Evolutionary conservation across 2,113 vertebrate species (phyloP).

Genomic region (Barnardius zonarius): DNA sequence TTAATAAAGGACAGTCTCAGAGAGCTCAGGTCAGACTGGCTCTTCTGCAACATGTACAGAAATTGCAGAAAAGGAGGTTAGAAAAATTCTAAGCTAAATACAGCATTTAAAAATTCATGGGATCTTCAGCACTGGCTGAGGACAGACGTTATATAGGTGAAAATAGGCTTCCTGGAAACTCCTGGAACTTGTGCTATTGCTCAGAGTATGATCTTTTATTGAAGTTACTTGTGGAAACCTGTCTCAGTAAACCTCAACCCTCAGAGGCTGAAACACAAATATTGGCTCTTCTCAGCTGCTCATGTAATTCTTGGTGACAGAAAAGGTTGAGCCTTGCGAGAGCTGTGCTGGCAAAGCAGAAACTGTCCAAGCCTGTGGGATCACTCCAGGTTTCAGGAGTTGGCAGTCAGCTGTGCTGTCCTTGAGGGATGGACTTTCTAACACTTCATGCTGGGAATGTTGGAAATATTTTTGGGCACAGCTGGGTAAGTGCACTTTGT

Average conservation of each 20-base stretch:
- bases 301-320: background rate
- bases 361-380: background rate
- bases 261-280: background rate
- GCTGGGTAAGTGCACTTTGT: background rate
- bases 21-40: background rate
- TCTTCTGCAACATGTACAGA: background rate
- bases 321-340: background rate
- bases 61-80: background rate
- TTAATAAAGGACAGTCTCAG: background rate
- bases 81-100: background rate
- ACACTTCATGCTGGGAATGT: background rate
- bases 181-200: background rate
- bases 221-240: background rate
- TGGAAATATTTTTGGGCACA: background rate
- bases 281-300: background rate
- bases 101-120: background rate
- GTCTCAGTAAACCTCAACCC: background rate
- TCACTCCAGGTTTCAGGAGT: background rate
- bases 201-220: background rate
- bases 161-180: background rate
- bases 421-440: background rate
- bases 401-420: background rate
- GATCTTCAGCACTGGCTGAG: background rate
- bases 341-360: background rate
- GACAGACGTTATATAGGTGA: background rate